Percentiles rank a stretch among this genome's conserved stretches.
phyloP scores from a whole-genome alignment of 2,797 vertebrate genomes.

The Alosa sapidissima region DNA sequence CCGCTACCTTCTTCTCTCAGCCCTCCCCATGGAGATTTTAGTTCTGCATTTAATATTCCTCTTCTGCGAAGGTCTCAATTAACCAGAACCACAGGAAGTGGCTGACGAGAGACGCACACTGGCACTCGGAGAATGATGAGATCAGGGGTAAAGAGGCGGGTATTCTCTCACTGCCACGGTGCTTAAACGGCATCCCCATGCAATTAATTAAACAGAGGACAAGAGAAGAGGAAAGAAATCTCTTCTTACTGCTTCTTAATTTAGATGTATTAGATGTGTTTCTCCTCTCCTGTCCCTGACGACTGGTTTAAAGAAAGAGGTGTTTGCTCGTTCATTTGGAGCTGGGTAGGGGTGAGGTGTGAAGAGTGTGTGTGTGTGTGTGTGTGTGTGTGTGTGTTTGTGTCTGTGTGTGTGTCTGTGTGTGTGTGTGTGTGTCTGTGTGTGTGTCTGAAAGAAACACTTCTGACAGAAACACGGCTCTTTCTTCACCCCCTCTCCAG shows the following conservation, averaged over 20 bases:
- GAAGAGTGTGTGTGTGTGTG: neutral
- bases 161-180: neutral
- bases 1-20: slow-evolving; percentile 37
- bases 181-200: neutral
- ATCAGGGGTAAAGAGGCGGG: neutral
- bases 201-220: neutral
- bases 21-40: slow-evolving; percentile 23
- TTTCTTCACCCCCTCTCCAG: neutral
- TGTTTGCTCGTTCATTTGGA: neutral
- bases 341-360: neutral
- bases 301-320: too few species aligned
- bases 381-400: slow-evolving; percentile 8
- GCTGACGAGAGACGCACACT: neutral
- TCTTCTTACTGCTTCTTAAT: neutral
- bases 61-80: neutral
- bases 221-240: neutral
- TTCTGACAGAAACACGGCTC: neutral
- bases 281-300: neutral
- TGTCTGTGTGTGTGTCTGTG: slow-evolving; percentile 13
- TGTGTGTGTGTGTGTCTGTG: slow-evolving; percentile 11
- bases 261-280: neutral
- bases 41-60: neutral
- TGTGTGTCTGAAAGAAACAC: neutral
- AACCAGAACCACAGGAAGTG: neutral
- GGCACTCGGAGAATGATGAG: neutral